A percentile compares a stretch with the other conserved stretches of the same genome.
Conservation (phyloP, 2,113 vertebrate species). For the Hydrolagus affinis region DNA sequence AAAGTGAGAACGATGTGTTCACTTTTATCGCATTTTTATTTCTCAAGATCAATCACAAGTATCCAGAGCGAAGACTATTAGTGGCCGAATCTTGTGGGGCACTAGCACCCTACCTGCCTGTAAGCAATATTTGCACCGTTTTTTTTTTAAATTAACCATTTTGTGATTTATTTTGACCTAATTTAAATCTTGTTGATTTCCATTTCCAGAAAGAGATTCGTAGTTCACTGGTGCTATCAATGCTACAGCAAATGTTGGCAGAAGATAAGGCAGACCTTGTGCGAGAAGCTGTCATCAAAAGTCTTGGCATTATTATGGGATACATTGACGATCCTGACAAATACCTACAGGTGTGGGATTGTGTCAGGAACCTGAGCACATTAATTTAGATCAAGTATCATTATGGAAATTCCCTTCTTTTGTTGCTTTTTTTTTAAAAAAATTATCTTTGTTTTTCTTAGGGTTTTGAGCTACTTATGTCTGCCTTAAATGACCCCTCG, state of each 20-base stretch:
- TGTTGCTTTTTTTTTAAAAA: background rate
- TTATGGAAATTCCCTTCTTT: slow-evolving; percentile 19
- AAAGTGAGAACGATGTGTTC: background rate
- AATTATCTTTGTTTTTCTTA: slow-evolving; percentile 41
- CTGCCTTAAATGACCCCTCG: slow-evolving; percentile 85
- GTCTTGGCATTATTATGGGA: slow-evolving; percentile 93
- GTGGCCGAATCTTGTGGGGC: slow-evolving; percentile 96
- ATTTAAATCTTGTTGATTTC: background rate
- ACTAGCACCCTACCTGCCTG: slow-evolving; percentile 89
- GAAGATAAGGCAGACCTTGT: slow-evolving; percentile 97
- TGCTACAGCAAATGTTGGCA: slow-evolving; percentile 95
- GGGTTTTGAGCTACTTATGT: slow-evolving; percentile 91
- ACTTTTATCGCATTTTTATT: slow-evolving; percentile 17
- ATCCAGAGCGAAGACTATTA: slow-evolving; percentile 88
- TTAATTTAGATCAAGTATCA: slow-evolving; percentile 6
- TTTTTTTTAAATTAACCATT: background rate
- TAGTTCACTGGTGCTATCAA: slow-evolving; percentile 92
- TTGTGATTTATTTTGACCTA: background rate
- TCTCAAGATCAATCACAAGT: slow-evolving; percentile 94
- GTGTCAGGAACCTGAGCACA: background rate
- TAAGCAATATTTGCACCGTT: slow-evolving; percentile 54
- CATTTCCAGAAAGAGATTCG: slow-evolving; percentile 87
- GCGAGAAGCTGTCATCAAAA: slow-evolving; percentile 96
- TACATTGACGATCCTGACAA: slow-evolving; percentile 97
- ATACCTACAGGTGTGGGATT: slow-evolving; percentile 76